Evolutionary conservation across 2,888 invertebrate species (phyloP), one percentile per base, ranked within the genome.

Genomic region (Nomada goodeniana): DNA sequence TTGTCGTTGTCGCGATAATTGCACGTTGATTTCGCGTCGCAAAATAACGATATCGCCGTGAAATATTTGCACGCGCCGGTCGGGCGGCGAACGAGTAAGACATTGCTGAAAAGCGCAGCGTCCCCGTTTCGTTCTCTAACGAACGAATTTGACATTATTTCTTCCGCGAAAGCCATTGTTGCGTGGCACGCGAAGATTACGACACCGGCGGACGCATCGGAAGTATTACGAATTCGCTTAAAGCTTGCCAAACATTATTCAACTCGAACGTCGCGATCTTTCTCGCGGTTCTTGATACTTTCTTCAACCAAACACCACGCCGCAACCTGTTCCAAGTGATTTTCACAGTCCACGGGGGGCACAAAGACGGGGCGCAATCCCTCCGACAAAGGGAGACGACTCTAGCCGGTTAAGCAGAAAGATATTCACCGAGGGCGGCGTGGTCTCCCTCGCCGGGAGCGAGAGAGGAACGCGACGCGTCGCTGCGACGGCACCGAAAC

Each of bases 401-500:
- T 61, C 13, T 76, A 79, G 72, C 70, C 72, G 29, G 60, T 57
- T 73, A 65, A 61, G 64, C 60, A 65, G 63, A 70, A 67, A 71
- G 47, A 29, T 67, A n/a, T 18, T 20, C 11, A 23, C 10, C 42
- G 4, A 20, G 64, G 59, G 47, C 55, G 71, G 75, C 68, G 76
- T 71, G 86, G 86, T 87, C 85, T 85, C 82, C 84, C 80, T 85
- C 80, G 65, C 71, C 61, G 72, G 64, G 79, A 76, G 44, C 44
- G 70, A 65, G 79, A 76, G 50, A 47, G 80, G 71, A 83, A 67
- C 63, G 67, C 83, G 75, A 73, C 78, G 80, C 82, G 85, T 86
- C 85, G 73, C 67, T 80, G 76, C 69, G 78, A 67, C 53, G 80
- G 82, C 64, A 82, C 87, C 87, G 89, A 88, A 91, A 90, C 90